Percentiles rank a stretch among this genome's conserved stretches.
These are phyloP conservation scores for Caenorhabditis brenneri DNA, from an alignment of 1,140 invertebrate species.

Conservation along the genomic window DNA sequence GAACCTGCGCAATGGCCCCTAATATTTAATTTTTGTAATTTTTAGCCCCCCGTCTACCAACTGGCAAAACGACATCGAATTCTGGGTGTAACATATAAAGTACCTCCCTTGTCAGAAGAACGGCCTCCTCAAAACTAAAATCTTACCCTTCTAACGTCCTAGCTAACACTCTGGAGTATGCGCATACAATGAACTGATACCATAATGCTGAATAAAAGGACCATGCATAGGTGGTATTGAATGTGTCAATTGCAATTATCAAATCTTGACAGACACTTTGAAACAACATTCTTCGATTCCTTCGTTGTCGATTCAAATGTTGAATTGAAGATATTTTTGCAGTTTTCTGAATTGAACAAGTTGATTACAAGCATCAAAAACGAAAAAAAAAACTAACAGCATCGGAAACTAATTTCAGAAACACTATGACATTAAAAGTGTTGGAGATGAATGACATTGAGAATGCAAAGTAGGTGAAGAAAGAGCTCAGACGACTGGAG, in stretches of 20 bases:
- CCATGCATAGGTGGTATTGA: neutral
- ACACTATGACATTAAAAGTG: neutral
- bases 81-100: too few species aligned
- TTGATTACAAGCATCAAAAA: neutral
- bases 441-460: constrained; percentile 12
- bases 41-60: too few species aligned
- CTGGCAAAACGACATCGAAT: too few species aligned
- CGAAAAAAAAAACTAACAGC: neutral
- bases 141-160: neutral
- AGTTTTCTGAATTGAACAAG: neutral
- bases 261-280: constrained; percentile 4
- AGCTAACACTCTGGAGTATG: neutral
- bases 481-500: neutral
- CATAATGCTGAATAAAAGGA: neutral
- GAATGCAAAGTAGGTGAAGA: neutral
- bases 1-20: too few species aligned
- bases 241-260: constrained; percentile 1
- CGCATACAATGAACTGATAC: neutral
- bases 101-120: too few species aligned
- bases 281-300: constrained; percentile 11
- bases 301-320: neutral
- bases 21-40: too few species aligned
- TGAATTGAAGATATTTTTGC: neutral
- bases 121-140: too few species aligned
- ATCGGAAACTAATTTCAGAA: neutral